These are phyloP conservation scores for Oplegnathus fasciatus DNA, from an alignment of 2,113 vertebrate genomes.

Conservation along the genomic window DNA sequence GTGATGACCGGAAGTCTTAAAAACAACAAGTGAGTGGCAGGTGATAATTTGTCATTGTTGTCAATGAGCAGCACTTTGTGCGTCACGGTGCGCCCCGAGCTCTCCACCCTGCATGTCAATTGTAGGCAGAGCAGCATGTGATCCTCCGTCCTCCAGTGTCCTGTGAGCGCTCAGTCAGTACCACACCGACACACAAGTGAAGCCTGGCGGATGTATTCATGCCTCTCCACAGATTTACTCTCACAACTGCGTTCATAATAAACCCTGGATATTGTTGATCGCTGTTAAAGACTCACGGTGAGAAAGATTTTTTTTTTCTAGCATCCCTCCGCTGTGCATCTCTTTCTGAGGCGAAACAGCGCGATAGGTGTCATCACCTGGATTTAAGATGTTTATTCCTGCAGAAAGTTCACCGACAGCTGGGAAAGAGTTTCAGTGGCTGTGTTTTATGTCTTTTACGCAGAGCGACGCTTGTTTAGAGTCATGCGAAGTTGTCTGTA, in stretches of 20 bases:
- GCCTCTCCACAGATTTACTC: constrained; percentile 15
- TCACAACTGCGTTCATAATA: background rate
- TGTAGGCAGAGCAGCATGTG: constrained; percentile 67
- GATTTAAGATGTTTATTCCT: background rate
- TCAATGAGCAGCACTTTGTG: constrained; percentile 56
- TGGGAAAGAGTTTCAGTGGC: constrained; percentile 4
- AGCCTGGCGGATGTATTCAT: constrained; percentile 41
- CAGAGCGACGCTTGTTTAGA: background rate
- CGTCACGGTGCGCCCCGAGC: constrained; percentile 74
- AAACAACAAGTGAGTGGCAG: constrained; percentile 34
- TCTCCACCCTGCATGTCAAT: constrained; percentile 66
- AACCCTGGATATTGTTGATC: constrained; percentile 36
- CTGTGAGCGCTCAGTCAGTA: constrained; percentile 26
- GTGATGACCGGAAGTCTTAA: background rate
- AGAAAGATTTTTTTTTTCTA: constrained; percentile 28
- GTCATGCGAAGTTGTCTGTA: background rate
- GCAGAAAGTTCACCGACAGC: constrained; percentile 37
- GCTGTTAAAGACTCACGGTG: constrained; percentile 56
- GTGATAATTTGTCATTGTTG: constrained; percentile 17
- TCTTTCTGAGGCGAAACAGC: background rate
- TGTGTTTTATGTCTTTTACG: background rate
- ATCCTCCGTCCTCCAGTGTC: constrained; percentile 65
- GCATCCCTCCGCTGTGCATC: background rate
- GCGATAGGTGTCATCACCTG: background rate
- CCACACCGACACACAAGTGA: constrained; percentile 37